Evolutionary conservation across 2,113 vertebrate genomes (phyloP).

Genomic region (Oreamnos americanus): DNA sequence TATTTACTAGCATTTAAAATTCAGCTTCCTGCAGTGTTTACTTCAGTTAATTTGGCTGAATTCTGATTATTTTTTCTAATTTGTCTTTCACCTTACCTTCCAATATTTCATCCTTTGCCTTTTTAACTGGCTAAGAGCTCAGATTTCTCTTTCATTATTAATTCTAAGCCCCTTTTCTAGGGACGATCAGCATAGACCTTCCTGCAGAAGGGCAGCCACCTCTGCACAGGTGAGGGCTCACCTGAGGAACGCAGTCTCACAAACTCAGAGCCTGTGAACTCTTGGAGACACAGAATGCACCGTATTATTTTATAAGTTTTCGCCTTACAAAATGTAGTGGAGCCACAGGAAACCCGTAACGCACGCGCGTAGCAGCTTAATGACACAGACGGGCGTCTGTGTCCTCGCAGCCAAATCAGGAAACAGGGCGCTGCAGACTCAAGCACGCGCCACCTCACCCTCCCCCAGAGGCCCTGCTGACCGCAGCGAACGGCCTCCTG

Average conservation of each 20-base stretch:
- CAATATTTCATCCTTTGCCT: background rate
- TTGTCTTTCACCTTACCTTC: background rate
- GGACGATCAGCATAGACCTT: background rate
- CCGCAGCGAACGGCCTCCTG: fast-evolving
- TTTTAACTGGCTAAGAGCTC: background rate
- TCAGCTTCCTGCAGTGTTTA: background rate
- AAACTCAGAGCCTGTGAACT: background rate
- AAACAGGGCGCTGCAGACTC: background rate
- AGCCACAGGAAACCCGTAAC: background rate
- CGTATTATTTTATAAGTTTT: background rate
- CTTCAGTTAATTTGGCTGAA: background rate
- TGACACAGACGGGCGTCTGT: background rate
- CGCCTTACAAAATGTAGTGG: background rate
- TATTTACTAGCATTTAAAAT: background rate
- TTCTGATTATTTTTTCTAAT: background rate
- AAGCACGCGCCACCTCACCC: fast-evolving
- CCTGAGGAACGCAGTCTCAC: background rate
- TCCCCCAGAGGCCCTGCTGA: no score
- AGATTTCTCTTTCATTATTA: background rate
- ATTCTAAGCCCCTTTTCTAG: background rate
- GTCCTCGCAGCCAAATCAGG: no score
- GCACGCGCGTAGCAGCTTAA: background rate
- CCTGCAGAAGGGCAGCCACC: no score
- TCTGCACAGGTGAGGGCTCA: background rate
- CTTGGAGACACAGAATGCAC: background rate